Conservation (phyloP, 2,888 invertebrate species). For the Cataglyphis albicans region DNA sequence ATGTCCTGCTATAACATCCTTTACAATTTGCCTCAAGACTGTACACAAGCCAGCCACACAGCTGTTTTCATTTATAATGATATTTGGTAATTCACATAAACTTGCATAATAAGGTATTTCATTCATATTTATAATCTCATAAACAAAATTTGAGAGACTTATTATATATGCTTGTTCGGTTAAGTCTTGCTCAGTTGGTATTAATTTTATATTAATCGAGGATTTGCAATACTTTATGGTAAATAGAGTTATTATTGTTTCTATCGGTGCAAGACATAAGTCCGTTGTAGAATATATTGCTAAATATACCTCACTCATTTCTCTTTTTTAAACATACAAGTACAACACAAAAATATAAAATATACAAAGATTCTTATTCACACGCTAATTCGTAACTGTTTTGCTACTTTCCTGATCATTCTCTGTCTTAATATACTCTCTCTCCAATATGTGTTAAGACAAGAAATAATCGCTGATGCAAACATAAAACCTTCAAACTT, state of each 20-base stretch:
- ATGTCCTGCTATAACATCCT: conserved; percentile 80
- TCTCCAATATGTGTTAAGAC: conserved; percentile 83
- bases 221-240: conserved; percentile 88
- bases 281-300: conserved; percentile 78
- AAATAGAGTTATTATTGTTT: conserved; percentile 89
- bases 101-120: conserved; percentile 85
- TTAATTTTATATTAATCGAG: conserved; percentile 86
- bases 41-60: conserved; percentile 93
- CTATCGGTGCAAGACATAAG: conserved; percentile 86
- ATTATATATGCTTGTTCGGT: conserved; percentile 80
- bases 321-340: conserved; percentile 22
- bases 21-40: conserved; percentile 89
- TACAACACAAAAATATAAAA: conserved; percentile 19
- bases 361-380: conserved; percentile 44
- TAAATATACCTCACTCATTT: conserved; percentile 81
- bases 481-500: conserved; percentile 92
- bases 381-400: conserved; percentile 82
- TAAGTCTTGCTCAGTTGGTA: conserved; percentile 73
- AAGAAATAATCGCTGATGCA: conserved; percentile 89
- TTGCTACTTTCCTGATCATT: conserved; percentile 83
- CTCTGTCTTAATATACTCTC: conserved; percentile 83
- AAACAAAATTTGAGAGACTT: conserved; percentile 82
- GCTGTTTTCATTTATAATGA: conserved; percentile 87
- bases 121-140: conserved; percentile 81
- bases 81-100: conserved; percentile 89